Base-by-base conservation (phyloP, 2,888 invertebrate genomes). In the Seladonia tumulorum region DNA sequence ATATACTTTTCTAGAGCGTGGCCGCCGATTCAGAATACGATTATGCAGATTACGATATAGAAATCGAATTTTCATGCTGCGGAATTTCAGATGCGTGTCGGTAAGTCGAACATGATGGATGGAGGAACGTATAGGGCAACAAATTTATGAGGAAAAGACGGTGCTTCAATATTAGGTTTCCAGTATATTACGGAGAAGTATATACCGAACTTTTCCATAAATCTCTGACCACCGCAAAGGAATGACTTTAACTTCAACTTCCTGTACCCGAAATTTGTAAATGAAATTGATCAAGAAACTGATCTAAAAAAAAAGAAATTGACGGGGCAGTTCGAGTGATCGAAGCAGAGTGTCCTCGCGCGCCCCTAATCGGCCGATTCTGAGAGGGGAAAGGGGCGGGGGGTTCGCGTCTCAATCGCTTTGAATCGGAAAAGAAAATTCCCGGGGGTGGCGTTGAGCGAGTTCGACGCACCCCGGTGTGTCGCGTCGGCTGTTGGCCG, bases 391-490 rank as follows among this genome's bases (percentile, higher is more conserved):
- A 2, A 53, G 53, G 10, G 53, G 2, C 22, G 53, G 22, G 29
- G 53, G 22, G 29, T 42, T 22, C 49, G 25, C 66, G 74, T 35
- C 73, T 47, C 66, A 3, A 68, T 79, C 75, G 49, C 49, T 68
- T 49, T 29, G 47, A 66, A 39, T 35, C 75, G 60, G 49, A 14
- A 39, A 76, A 76, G 47, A 66, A 57, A 39, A 68, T 78, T 63
- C 72, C 63, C 53, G 16, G 16, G 47, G 57, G 78, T 22, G 39
- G 47, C 45, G 22, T 53, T 73, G 66, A 73, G 45, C 66, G 68
- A 81, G 76, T 76, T 81, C 76, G 49, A 35, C 81, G 70, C 45
- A 76, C 70, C 25, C 25, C 53, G 39, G 60, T n/a, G 25, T 60
- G 25, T 60, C 60, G 60, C 25, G 25, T 60, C 39, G 22, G 42